These are phyloP conservation scores for Ptyas mucosa DNA, from an alignment of 2,113 vertebrate species.

Conservation along the genomic window DNA sequence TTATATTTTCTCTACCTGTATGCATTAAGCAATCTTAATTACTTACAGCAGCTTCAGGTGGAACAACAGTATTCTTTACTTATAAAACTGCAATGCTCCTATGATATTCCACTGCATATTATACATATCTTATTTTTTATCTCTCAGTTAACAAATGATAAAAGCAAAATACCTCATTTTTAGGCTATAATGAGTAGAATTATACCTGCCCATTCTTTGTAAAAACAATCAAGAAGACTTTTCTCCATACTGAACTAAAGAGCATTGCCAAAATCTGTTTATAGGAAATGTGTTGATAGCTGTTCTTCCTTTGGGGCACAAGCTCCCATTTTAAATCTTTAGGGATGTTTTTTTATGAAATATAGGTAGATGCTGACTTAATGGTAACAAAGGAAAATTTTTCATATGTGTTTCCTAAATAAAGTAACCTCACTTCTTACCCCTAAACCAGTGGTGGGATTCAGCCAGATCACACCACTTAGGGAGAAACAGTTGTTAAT, in stretches of 20 bases:
- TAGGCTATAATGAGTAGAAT: background rate
- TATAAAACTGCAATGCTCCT: no score
- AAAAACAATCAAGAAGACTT: background rate
- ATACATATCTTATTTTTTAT: background rate
- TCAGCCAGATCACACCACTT: no score
- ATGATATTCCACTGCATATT: background rate
- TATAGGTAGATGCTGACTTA: background rate
- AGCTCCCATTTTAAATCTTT: background rate
- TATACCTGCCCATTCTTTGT: background rate
- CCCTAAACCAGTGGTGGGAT: no score
- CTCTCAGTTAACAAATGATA: background rate
- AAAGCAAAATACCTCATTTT: background rate
- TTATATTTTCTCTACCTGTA: background rate
- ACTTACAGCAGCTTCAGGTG: background rate
- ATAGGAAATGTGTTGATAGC: background rate
- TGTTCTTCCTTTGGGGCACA: background rate
- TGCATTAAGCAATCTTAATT: background rate
- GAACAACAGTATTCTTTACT: background rate
- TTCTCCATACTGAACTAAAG: background rate
- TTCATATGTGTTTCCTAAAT: background rate
- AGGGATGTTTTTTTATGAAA: background rate
- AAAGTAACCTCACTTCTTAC: background rate
- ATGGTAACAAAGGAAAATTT: background rate
- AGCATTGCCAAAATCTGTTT: background rate
- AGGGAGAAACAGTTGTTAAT: no score